Base-by-base conservation (phyloP, 1,140 invertebrate genomes). In the Popillia japonica region DNA sequence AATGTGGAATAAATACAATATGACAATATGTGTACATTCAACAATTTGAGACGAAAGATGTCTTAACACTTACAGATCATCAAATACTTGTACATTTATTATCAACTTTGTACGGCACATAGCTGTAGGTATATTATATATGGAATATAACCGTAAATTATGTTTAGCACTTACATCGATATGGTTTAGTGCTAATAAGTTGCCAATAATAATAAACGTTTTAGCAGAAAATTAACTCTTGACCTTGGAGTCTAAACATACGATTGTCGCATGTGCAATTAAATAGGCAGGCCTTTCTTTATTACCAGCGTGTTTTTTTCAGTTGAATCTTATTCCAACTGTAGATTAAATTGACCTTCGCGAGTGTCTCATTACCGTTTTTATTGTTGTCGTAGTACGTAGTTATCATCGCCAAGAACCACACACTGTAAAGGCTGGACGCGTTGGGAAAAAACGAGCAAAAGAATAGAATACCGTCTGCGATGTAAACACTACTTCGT, bases 281-380 rank as follows among this genome's bases (percentile, higher is more conserved):
- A 55, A 55, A 55, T 55, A 55, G 17, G 14, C 48, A 55, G 17
- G 48, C 48, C 11, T 55, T 55, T n/a, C 48, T 55, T 55, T 20
- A 17, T 55, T 55, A 55, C 48, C 48, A 17, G n/a, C 48, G 48
- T 7, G 17, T 17, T 55, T 55, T 48, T 55, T 17, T 17, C 14
- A 55, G 11, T 55, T 55, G 17, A 2, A 17, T 17, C 14, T 55
- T 55, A 44, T 44, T 44, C 42, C 14, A 9, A 10, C 42, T 44
- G 14, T 44, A 55, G 48, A 55, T 55, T 20, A 55, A 17, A 55
- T 55, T 55, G 14, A 55, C 48, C 48, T 55, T 55, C 48, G 17
- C 48, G 48, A 55, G 48, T 55, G 48, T 55, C 48, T 55, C 48
- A 14, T 44, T 44, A 44, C 14, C 42, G 42, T 44, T 44, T 44